These are phyloP conservation scores for Craterocephalus amniculus DNA, from an alignment of 2,797 vertebrate species.

Conservation along the genomic window DNA sequence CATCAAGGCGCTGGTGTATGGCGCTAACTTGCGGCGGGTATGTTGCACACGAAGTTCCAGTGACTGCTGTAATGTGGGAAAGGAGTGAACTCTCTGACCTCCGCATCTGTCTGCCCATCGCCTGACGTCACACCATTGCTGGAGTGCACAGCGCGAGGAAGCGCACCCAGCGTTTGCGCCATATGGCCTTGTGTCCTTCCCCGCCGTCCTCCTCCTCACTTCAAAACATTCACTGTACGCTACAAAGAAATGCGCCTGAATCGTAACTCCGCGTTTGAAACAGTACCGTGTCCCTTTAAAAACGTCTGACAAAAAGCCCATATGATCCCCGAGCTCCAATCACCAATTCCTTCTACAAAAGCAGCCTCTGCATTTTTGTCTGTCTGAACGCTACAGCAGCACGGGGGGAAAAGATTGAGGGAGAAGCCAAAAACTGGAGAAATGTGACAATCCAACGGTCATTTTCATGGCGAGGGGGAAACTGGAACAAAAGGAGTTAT, in stretches of 20 bases:
- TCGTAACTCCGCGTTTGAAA: conserved; percentile 58
- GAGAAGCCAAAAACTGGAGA: conserved; percentile 74
- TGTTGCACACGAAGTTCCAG: conserved; percentile 1
- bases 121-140: conserved; percentile 68
- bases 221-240: conserved; percentile 9
- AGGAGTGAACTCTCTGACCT: conserved; percentile 60
- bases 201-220: background rate
- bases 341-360: conserved; percentile 86
- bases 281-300: conserved; percentile 88
- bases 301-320: conserved; percentile 88
- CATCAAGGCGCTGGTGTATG: background rate
- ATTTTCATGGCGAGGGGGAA: conserved; percentile 86
- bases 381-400: conserved; percentile 82
- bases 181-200: conserved; percentile 39
- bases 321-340: conserved; percentile 91
- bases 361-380: conserved; percentile 86
- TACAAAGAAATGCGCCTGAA: conserved; percentile 43
- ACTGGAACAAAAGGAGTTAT: conserved; percentile 83
- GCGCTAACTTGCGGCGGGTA: background rate
- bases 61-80: conserved; percentile 29
- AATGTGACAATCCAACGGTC: conserved; percentile 80
- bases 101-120: conserved; percentile 47
- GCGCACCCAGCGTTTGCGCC: conserved; percentile 62
- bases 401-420: conserved; percentile 66
- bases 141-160: conserved; percentile 48